phyloP scores from a whole-genome alignment of 2,888 invertebrate genomes.

The Eudasyphora cyanicolor region DNA sequence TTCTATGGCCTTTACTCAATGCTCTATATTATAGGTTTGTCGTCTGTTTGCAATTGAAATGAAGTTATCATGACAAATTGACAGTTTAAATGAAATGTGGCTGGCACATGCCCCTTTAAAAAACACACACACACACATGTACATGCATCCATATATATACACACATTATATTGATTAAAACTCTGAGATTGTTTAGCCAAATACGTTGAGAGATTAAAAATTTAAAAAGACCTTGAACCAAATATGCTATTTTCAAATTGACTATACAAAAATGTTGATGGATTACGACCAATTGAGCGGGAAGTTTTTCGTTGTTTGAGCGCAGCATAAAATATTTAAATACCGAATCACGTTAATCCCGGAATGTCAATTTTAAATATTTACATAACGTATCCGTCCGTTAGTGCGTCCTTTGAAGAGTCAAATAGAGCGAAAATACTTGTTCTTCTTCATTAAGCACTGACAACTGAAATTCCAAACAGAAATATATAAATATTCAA shows the following conservation, averaged over 20 bases:
- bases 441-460: background rate
- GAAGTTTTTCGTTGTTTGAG: background rate
- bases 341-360: slow-evolving; percentile 21
- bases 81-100: slow-evolving; percentile 52
- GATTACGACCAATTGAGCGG: slow-evolving; percentile 18
- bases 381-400: background rate
- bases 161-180: slow-evolving; percentile 42
- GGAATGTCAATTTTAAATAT: slow-evolving; percentile 13
- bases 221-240: slow-evolving; percentile 56
- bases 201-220: slow-evolving; percentile 49
- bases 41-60: slow-evolving; percentile 40
- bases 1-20: background rate
- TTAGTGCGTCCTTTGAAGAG: too few relatives aligned
- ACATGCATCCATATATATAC: slow-evolving; percentile 5
- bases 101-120: slow-evolving; percentile 24
- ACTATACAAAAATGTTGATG: slow-evolving; percentile 6
- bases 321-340: slow-evolving; percentile 7
- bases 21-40: background rate
- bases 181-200: slow-evolving; percentile 45
- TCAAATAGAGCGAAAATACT: background rate
- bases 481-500: background rate
- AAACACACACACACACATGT: too few relatives aligned
- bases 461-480: background rate
- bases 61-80: slow-evolving; percentile 60
- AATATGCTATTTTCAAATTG: slow-evolving; percentile 25